Base-by-base conservation (phyloP, 2,113 vertebrate species). In the Pteruthius melanotis region DNA sequence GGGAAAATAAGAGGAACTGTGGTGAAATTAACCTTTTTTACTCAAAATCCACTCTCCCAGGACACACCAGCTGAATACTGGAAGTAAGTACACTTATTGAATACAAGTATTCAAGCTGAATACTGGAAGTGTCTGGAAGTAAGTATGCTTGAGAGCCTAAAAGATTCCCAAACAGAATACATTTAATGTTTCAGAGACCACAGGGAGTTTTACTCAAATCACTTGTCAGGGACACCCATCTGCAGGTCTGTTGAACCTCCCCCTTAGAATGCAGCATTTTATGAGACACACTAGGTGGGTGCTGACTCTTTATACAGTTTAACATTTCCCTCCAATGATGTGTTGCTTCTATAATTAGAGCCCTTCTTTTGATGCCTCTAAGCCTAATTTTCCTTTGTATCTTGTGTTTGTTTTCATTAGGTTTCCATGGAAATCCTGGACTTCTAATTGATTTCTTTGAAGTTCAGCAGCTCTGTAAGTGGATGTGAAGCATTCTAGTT, bases 371-470 rank as follows among this genome's bases (percentile, higher is more conserved):
- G 59, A 83, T 88, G 28, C 40, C 76, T 66, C 37, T 60, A 84
- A 90, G 57, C 31, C 69, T 75, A 53, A 65, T 93, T 83, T 83
- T 83, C 77, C 68, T 45, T 80, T 68, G 65, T 64, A 40, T 39
- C 64, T 68, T 4, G 8, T 91, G 64, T 89, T 96, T 96, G 83
- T 94, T 97, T 96, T 89, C 82, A 65, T 84, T 61, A 83, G 52
- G 80, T 96, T 96, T 83, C 84, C 53, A 89, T 93, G 88, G 88
- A 82, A 94, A 94, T 92, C 70, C n/a, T 74, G 50, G 59, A 72
- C 61, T 86, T 63, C 21, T 39, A 61, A 89, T 71, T 65, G 65
- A 89, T 94, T 96, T 96, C 47, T 95, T 78, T 83, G 68, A 94
- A 88, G 77, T 71, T 95, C 72, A 40, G 80, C 44, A 87, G 66